Percentiles rank a stretch among this genome's conserved stretches.
phyloP scores from a whole-genome alignment of 2,113 vertebrate species.

The Eonycteris spelaea region DNA sequence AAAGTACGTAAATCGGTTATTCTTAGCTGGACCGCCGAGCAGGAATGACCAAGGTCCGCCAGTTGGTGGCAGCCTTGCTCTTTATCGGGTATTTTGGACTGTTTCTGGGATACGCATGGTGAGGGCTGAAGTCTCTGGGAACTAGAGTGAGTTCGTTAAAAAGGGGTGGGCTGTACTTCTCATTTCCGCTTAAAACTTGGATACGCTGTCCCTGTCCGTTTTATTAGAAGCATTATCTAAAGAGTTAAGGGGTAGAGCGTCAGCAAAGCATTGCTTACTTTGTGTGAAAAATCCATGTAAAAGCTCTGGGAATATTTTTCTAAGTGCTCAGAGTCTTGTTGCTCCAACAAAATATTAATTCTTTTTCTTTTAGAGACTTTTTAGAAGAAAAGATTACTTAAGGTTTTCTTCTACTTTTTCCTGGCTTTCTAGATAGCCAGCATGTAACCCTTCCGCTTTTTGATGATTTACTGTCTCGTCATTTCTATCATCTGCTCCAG shows the following conservation, averaged over 20 bases:
- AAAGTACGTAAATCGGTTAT: background rate
- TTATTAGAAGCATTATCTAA: constrained; percentile 80
- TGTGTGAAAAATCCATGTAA: background rate
- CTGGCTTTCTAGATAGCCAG: background rate
- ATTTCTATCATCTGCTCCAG: background rate
- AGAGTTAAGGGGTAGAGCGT: constrained; percentile 56
- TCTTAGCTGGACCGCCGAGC: background rate
- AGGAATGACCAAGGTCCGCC: background rate
- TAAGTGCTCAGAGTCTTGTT: background rate
- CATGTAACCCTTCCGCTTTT: background rate
- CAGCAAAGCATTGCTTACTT: background rate
- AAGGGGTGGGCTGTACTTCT: background rate
- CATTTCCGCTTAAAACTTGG: background rate
- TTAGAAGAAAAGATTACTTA: background rate
- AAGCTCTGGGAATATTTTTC: background rate
- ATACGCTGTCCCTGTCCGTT: constrained; percentile 64
- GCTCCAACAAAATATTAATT: background rate
- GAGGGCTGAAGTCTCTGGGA: background rate
- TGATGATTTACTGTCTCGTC: background rate
- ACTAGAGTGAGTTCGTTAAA: background rate
- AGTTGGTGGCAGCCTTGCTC: constrained; percentile 71
- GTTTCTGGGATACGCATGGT: background rate
- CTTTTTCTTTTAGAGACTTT: background rate
- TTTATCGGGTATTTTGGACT: constrained; percentile 37
- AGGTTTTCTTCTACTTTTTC: background rate